A percentile compares a stretch with the other conserved stretches of the same genome.
Evolutionary conservation across 2,797 vertebrate genomes (phyloP).

Genomic region (Borostomias antarcticus): DNA sequence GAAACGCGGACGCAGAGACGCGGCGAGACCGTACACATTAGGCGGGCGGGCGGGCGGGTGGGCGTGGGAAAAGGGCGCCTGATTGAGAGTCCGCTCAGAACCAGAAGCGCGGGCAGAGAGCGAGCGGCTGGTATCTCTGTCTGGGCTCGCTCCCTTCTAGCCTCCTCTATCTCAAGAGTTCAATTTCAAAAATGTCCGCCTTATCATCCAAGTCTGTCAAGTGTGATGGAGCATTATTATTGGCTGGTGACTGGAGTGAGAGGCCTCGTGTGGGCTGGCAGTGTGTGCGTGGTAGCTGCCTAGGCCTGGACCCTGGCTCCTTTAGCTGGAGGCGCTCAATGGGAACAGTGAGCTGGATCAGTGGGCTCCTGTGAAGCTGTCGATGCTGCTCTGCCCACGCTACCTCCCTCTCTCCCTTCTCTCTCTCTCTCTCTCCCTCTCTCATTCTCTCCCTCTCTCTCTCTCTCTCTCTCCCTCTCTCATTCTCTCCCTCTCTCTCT

Average conservation of each 20-base stretch:
- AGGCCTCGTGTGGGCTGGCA: not conserved
- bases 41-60: too few species aligned
- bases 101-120: constrained; percentile 23
- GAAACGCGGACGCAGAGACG: constrained; percentile 32
- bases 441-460: not conserved
- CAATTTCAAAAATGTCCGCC: not conserved
- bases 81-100: constrained; percentile 38
- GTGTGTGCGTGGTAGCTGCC: constrained; percentile 23
- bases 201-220: not conserved
- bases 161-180: too few species aligned
- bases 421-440: constrained; percentile 3
- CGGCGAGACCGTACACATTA: constrained; percentile 39
- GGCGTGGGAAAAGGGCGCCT: constrained; percentile 20
- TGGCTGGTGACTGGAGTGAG: not conserved
- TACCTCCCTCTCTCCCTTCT: not conserved
- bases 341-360: constrained; percentile 7
- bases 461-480: not conserved
- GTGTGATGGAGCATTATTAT: not conserved
- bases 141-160: too few species aligned
- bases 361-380: constrained; percentile 22
- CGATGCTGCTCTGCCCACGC: not conserved
- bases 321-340: constrained; percentile 4
- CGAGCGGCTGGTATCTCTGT: constrained; percentile 12
- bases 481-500: not conserved
- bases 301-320: not conserved